phyloP scores from a whole-genome alignment of 2,797 vertebrate genomes.

The Caiman crocodilus region DNA sequence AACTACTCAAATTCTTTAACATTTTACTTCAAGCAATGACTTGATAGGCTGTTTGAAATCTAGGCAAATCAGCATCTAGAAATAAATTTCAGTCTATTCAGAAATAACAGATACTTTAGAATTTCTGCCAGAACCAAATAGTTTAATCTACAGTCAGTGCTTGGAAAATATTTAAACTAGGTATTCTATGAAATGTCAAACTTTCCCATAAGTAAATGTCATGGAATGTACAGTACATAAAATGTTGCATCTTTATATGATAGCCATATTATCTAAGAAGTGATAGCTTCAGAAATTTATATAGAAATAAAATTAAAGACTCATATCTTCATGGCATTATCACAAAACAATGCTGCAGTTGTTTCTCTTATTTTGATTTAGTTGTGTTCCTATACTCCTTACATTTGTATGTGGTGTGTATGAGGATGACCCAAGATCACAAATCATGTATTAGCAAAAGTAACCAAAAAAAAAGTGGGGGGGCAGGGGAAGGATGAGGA shows the following conservation, averaged over 20 bases:
- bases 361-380: not conserved
- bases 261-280: not conserved
- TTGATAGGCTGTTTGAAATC: not conserved
- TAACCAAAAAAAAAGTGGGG: not conserved
- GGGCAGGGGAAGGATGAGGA: too few species aligned
- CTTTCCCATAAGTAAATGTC: slow-evolving; percentile 75
- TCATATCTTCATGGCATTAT: not conserved
- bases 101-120: not conserved
- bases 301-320: not conserved
- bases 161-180: slow-evolving; percentile 69
- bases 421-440: not conserved
- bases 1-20: not conserved
- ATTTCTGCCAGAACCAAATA: slow-evolving; percentile 62
- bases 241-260: slow-evolving; percentile 18
- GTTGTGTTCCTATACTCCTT: not conserved
- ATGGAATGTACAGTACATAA: slow-evolving; percentile 12
- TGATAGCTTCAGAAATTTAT: not conserved
- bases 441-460: not conserved
- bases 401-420: not conserved
- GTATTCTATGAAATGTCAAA: slow-evolving; percentile 78
- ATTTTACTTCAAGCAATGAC: not conserved
- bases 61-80: not conserved
- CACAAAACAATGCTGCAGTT: not conserved
- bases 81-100: not conserved
- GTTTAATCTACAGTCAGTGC: slow-evolving; percentile 66